phyloP scores from a whole-genome alignment of 2,113 vertebrate genomes.

The Dromas ardeola region DNA sequence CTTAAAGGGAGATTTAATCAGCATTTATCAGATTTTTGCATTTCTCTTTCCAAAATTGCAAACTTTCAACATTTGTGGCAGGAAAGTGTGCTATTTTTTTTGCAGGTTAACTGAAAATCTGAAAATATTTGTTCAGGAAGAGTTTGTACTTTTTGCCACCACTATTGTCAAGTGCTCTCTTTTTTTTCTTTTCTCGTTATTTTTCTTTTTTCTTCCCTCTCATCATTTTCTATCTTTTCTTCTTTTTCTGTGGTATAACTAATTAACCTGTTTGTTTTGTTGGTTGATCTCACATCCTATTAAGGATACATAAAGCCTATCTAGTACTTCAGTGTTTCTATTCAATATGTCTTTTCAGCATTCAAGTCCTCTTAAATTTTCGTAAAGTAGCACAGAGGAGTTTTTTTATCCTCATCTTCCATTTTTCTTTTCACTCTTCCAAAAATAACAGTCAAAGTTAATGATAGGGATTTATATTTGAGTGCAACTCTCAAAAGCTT shows the following conservation, averaged over 20 bases:
- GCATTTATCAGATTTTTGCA: not conserved
- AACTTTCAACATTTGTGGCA: not conserved
- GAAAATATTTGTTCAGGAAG: not conserved
- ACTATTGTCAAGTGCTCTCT: not conserved
- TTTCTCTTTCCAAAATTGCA: not conserved
- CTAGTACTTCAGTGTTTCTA: not conserved
- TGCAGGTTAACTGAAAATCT: not conserved
- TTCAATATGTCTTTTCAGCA: not conserved
- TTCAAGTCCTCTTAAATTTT: not conserved
- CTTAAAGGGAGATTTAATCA: not conserved
- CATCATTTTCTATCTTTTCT: no score
- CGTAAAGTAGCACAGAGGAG: not conserved
- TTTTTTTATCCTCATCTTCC: not conserved
- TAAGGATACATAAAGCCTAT: not conserved
- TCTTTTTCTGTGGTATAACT: not conserved
- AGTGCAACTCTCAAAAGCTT: not conserved
- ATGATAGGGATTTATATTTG: not conserved
- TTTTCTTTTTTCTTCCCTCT: no score
- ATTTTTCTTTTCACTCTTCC: not conserved
- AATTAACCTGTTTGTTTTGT: not conserved
- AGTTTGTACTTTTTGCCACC: not conserved
- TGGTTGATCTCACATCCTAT: not conserved
- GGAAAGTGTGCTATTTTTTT: not conserved
- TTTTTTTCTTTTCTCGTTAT: no score
- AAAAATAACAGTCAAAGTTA: not conserved